Evolutionary conservation across 2,888 invertebrate genomes (phyloP), one percentile per base, ranked within the genome.

Genomic region (Xestia rhomboidea): DNA sequence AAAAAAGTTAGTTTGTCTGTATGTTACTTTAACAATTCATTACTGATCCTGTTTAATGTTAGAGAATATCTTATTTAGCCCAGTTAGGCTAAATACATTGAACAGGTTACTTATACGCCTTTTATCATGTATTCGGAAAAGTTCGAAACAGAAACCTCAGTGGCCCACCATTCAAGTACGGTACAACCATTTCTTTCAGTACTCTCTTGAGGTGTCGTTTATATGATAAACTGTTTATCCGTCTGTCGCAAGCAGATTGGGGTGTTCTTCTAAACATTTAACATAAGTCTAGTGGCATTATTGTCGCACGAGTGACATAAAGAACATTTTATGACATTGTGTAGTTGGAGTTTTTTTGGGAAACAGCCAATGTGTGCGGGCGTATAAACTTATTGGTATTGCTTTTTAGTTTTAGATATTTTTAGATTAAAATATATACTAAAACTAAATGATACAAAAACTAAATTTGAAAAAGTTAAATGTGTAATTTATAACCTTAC

Each of bases 241-340:
- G 71, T 57, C 68, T 64, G 86, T 86, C 82, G 34, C 68, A 75
- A 62, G 24, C 86, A 86, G 84, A 82, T 81, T 64, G 46, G 54
- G 38, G 71, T 69, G 70, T 87, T 75, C 62, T 78, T 49, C 68
- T 67, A 76, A 73, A 73, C 72, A 63, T 76, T 78, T 79, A 73
- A 76, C 63, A 62, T 34, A 54, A 69, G 44, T 69, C 54, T 73
- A 75, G 76, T 63, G 60, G 44, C 82, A 74, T 73, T 82, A 82
- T 78, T 68, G 62, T 73, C 77, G 30, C 51, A 64, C 46, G 27
- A 83, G 74, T 70, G 63, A 77, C 68, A 78, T 85, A 77, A 87
- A 87, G 63, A 68, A 54, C 41, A 13, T 73, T 79, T 87, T 80
- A 87, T 80, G 78, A 72, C 18, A 30, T 62, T 72, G 41, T 60